Conservation (phyloP, 2,113 vertebrate species). For the Perccottus glenii region DNA sequence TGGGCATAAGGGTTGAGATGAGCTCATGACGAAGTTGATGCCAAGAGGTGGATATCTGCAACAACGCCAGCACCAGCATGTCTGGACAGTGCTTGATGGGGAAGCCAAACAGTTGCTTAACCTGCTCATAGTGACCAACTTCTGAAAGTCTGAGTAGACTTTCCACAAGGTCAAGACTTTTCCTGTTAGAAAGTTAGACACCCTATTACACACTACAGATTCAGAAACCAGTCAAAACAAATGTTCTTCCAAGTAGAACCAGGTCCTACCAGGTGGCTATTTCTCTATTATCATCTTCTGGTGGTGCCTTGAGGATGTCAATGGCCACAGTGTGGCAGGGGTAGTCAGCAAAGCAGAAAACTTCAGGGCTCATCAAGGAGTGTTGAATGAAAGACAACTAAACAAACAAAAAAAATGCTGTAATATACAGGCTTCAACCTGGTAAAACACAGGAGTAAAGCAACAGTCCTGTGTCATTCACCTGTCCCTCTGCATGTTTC, state of each 20-base stretch:
- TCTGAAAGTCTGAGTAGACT: slow-evolving; percentile 93
- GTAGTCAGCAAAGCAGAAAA: slow-evolving; percentile 98
- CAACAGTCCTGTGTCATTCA: slow-evolving; percentile 46
- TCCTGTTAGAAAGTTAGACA: slow-evolving; percentile 77
- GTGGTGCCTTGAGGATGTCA: slow-evolving; percentile 98
- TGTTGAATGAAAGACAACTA: slow-evolving; percentile 98
- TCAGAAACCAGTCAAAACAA: background rate
- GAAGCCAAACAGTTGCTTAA: slow-evolving; percentile 98
- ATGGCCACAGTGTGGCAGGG: slow-evolving; percentile 95
- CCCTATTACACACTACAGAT: background rate
- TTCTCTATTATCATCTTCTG: slow-evolving; percentile 99
- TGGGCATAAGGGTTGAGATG: slow-evolving; percentile 98
- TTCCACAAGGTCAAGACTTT: slow-evolving; percentile 98
- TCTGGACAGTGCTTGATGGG: slow-evolving; percentile 99
- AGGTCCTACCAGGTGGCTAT: slow-evolving; percentile 94
- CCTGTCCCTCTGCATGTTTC: slow-evolving; percentile 99
- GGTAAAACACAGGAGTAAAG: background rate
- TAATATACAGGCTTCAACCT: background rate
- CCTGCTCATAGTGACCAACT: slow-evolving; percentile 97
- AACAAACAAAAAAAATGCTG: slow-evolving; percentile 6
- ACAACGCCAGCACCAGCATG: slow-evolving; percentile 94
- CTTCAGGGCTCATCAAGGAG: slow-evolving; percentile 95
- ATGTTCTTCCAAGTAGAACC: background rate
- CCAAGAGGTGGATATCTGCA: slow-evolving; percentile 98
- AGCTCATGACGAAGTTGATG: slow-evolving; percentile 97